Evolutionary conservation across 92 coral and sea anemone genomes (phyloP).

Genomic region (Actinostola sp.): DNA sequence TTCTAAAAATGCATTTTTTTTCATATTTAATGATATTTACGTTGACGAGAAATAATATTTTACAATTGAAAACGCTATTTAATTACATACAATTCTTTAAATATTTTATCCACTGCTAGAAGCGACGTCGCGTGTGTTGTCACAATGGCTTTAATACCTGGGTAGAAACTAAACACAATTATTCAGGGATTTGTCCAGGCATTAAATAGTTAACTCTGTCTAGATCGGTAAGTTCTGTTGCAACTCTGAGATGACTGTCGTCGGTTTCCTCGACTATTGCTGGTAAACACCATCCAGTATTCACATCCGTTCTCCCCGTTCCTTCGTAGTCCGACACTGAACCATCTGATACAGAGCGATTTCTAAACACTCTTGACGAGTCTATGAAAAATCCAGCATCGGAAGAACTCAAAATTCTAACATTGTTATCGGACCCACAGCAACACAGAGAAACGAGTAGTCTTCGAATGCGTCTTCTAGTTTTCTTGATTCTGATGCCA

Average conservation of each 20-base stretch:
- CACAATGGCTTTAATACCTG: not conserved
- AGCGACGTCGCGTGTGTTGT: too few relatives aligned
- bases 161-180: not conserved
- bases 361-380: slow-evolving; percentile 59
- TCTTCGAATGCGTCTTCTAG: slow-evolving; percentile 69
- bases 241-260: slow-evolving; percentile 41
- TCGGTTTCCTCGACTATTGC: slow-evolving; percentile 74
- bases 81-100: too few relatives aligned
- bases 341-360: slow-evolving; percentile 87
- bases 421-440: slow-evolving; percentile 43
- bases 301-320: slow-evolving; percentile 41
- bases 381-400: slow-evolving; percentile 71
- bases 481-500: slow-evolving; percentile 85
- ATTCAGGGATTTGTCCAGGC: slow-evolving; percentile 52
- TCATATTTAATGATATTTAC: too few relatives aligned
- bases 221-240: slow-evolving; percentile 77
- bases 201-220: slow-evolving; percentile 29
- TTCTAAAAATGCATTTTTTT: too few relatives aligned
- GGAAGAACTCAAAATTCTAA: slow-evolving; percentile 71
- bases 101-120: too few relatives aligned
- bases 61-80: too few relatives aligned
- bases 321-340: slow-evolving; percentile 71
- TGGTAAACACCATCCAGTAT: slow-evolving; percentile 72
- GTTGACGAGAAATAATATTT: too few relatives aligned
- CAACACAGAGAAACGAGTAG: slow-evolving; percentile 42